Percentiles rank a stretch among this genome's conserved stretches.
Conservation (phyloP, 2,797 vertebrate species). For the Gymnopithys bicolor region DNA sequence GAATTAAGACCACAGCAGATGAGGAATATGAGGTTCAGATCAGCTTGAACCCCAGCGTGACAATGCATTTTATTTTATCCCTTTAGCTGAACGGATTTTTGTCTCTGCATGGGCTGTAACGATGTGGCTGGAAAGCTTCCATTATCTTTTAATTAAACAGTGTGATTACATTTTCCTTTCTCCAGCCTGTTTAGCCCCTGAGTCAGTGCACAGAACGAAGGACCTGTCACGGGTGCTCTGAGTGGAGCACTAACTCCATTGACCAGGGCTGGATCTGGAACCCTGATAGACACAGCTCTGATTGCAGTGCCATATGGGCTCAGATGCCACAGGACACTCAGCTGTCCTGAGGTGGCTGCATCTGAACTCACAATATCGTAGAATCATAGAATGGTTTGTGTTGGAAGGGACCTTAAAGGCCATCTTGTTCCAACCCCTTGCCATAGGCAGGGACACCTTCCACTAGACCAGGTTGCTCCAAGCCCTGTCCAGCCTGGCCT, state of each 20-base stretch:
- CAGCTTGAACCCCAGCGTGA: constrained; percentile 5
- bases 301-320: background rate
- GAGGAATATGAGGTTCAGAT: background rate
- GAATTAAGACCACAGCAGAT: constrained; percentile 4
- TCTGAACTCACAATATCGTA: background rate
- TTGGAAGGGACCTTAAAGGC: background rate
- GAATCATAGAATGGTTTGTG: background rate
- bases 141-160: constrained; percentile 45
- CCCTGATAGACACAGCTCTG: background rate
- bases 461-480: background rate
- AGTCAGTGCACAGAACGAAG: background rate
- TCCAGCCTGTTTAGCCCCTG: background rate
- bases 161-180: constrained; percentile 3
- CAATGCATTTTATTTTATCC: constrained; percentile 8
- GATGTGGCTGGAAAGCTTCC: constrained; percentile 10
- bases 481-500: background rate
- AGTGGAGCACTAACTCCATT: background rate
- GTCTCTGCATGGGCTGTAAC: background rate
- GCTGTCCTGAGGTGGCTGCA: background rate
- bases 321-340: background rate
- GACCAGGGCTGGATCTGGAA: background rate
- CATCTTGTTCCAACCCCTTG: background rate
- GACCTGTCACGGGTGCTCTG: fast-evolving
- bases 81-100: constrained; percentile 12
- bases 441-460: background rate